Base-by-base conservation (phyloP, 2,113 vertebrate species). In the Chitala chitala region DNA sequence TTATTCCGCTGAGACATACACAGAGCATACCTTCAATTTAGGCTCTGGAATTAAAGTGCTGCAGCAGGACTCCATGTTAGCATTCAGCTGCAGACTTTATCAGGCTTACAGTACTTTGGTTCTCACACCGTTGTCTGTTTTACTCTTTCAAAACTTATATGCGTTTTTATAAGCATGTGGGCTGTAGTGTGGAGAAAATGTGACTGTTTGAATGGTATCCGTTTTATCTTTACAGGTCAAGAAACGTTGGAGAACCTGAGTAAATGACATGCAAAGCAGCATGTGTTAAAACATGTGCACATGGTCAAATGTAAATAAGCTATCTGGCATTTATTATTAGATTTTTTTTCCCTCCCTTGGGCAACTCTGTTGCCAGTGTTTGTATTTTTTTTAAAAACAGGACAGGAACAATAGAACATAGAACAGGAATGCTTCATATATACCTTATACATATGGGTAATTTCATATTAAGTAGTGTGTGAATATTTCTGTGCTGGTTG, bases 351-450 rank as follows among this genome's bases (percentile, higher is more conserved):
- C n/a, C n/a, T n/a, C n/a, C n/a, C n/a, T n/a, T n/a, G n/a, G n/a
- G n/a, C n/a, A n/a, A n/a, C n/a, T n/a, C n/a, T n/a, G n/a, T 38
- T 38, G 29, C 29, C 26, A 20, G 6, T 20, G 20, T 36, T 63
- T 5, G 38, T 38, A 33, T 38, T 9, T 36, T n/a, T 5, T 33
- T 63, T 38, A 63, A 38, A n/a, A n/a, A n/a, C n/a, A n/a, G n/a
- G n/a, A n/a, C n/a, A n/a, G n/a, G n/a, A n/a, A n/a, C n/a, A n/a
- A n/a, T n/a, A n/a, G n/a, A n/a, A n/a, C n/a, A n/a, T n/a, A n/a
- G n/a, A n/a, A n/a, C n/a, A n/a, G n/a, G n/a, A n/a, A n/a, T n/a
- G 59, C 59, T 63, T 63, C 13, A 2, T 63, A 33, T 63, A 63
- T 33, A 38, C 36, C 36, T 26, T 33, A 33, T 36, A 61, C 15